phyloP scores from a whole-genome alignment of 2,113 vertebrate genomes.

The Tiliqua scincoides region DNA sequence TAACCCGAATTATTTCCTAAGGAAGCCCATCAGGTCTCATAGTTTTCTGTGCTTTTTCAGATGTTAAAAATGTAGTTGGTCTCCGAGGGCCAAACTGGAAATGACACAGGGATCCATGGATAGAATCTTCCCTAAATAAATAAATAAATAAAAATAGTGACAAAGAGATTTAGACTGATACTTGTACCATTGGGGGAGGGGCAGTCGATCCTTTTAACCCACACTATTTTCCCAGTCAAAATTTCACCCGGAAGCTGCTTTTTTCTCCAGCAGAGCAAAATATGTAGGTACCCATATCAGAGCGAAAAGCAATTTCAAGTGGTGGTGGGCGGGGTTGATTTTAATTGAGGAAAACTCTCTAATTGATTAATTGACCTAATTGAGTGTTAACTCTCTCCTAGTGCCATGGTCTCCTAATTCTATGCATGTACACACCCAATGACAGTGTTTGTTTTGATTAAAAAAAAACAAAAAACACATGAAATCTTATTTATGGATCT shows the following conservation, averaged over 20 bases:
- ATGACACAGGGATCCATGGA: background rate
- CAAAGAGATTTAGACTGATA: background rate
- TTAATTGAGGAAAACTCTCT: no score
- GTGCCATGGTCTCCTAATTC: background rate
- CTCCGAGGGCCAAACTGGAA: background rate
- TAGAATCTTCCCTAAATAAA: background rate
- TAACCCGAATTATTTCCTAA: background rate
- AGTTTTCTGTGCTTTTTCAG: background rate
- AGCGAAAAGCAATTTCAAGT: no score
- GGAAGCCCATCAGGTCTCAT: no score
- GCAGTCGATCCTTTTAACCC: background rate
- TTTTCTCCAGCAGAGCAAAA: no score
- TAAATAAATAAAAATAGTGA: background rate
- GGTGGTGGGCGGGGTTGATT: no score
- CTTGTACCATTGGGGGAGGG: background rate
- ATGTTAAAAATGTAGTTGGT: background rate
- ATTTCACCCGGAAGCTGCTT: no score
- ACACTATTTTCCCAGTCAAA: no score
- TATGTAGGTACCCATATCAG: no score
- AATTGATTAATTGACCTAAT: no score
- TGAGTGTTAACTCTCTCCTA: background rate
- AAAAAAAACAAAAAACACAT: no score
- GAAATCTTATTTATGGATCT: background rate
- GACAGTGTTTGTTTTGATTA: background rate
- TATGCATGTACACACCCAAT: background rate